Percentiles rank a stretch among this genome's conserved stretches.
Evolutionary conservation across 2,888 invertebrate species (phyloP).

Genomic region (Scotopteryx bipunctaria): DNA sequence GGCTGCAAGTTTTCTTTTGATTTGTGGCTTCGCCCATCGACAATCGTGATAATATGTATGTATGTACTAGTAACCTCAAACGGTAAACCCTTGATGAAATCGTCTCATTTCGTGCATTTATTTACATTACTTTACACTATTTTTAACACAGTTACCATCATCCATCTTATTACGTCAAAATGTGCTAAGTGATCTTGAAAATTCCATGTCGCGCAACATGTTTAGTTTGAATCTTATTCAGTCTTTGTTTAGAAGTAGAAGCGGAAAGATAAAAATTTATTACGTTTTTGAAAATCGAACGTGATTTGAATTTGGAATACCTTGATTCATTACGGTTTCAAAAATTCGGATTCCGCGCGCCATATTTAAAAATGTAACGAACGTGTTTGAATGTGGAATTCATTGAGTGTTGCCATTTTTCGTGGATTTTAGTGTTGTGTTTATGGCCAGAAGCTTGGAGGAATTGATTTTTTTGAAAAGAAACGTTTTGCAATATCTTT

Average conservation of each 20-base stretch:
- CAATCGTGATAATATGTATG: no score
- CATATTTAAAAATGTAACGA: neutral
- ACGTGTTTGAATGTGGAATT: constrained; percentile 6
- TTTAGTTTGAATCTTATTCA: constrained; percentile 11
- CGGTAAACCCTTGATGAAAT: no score
- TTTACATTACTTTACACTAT: constrained; percentile 20
- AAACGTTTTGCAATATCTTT: constrained; percentile 58
- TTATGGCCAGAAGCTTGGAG: constrained; percentile 69
- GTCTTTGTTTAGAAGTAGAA: constrained; percentile 35
- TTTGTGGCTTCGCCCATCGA: no score
- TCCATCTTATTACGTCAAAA: constrained; percentile 40
- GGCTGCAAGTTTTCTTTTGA: no score
- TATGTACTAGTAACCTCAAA: no score
- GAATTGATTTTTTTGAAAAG: constrained; percentile 65
- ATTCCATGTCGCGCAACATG: constrained; percentile 43
- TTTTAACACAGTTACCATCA: constrained; percentile 40
- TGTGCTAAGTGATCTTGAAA: constrained; percentile 58
- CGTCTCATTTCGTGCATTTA: no score
- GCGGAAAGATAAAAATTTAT: no score
- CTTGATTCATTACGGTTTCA: no score
- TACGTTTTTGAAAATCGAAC: neutral
- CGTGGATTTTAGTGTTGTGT: constrained; percentile 31
- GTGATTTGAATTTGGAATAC: neutral
- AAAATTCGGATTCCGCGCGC: no score
- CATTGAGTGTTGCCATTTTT: no score